Base-by-base conservation (phyloP, 2,113 vertebrate species). In the Serinus canaria region DNA sequence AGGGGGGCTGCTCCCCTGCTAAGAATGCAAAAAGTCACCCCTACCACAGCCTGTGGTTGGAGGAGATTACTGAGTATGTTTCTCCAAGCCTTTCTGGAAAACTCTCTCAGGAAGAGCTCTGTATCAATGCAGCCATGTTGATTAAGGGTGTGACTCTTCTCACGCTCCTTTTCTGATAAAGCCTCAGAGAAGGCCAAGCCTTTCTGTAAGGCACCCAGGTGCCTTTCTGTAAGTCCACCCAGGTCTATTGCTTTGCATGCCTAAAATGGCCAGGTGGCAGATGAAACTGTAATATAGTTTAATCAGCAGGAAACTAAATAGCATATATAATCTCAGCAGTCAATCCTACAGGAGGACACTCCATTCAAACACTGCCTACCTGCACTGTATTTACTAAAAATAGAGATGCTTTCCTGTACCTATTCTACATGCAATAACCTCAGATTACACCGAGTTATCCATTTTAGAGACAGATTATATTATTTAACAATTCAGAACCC, bases 261-360 rank as follows among this genome's bases (percentile, higher is more conserved):
- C 75, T 88, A 60, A 69, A 85, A 80, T 9, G 35, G 72, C 67
- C 90, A 94, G 85, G 74, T 86, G 68, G 90, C 75, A 74, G 79
- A 77, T 59, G 83, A 86, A 79, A 90, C 2, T 49, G 58, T 49
- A 68, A 62, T 66, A 55, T 8, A 72, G 80, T 82, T 89, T 91
- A 91, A 89, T 53, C 84, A 92, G 35, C 58, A 87, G 78, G 87
- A 94, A 92, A 66, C 22, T 66, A 89, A 97, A 89, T 4, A 87
- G 39, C 44, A 79, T 49, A n/a, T 24, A 84, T n/a, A 91, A 85
- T 43, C 58, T 76, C 58, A 73, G 76, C 52, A 94, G 47, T 47
- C 73, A 59, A 55, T 50, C 63, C 35, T 39, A 72, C n/a, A 69
- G 43, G 80, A 56, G 75, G 56, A 66, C 33, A 28, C 41, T 91